A percentile compares a stretch with the other conserved stretches of the same genome.
phyloP scores from a whole-genome alignment of 2,113 vertebrate genomes.

The Pseudopipra pipra region DNA sequence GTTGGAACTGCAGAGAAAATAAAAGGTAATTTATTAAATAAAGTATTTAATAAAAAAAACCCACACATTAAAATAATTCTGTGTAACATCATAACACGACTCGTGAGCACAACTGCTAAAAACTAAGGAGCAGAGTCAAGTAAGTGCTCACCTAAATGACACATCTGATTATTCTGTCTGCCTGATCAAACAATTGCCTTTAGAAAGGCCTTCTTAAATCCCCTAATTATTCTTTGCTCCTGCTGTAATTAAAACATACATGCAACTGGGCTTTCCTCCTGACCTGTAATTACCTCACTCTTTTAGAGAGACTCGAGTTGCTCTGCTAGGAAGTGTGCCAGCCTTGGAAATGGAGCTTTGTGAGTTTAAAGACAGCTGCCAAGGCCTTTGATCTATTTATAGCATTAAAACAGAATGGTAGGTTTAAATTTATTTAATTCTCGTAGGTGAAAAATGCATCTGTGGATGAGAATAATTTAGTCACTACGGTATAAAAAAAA shows the following conservation, averaged over 20 bases:
- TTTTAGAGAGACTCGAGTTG: background rate
- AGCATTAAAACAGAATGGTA: background rate
- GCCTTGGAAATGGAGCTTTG: background rate
- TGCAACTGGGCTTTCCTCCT: background rate
- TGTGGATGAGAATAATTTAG: background rate
- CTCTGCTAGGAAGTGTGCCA: background rate
- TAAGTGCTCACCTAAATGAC: background rate
- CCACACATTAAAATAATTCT: background rate
- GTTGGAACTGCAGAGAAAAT: conserved; percentile 84
- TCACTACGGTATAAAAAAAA: background rate
- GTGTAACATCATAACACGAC: background rate
- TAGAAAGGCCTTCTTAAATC: background rate
- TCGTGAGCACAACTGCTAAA: background rate
- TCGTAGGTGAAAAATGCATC: background rate
- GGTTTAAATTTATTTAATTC: background rate
- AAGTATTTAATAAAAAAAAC: background rate
- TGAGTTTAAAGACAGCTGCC: background rate
- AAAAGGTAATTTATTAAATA: background rate
- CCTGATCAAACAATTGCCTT: background rate
- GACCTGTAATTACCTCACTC: background rate
- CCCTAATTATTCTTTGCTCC: background rate
- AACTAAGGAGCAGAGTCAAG: background rate
- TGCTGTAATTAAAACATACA: background rate
- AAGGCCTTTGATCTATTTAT: background rate
- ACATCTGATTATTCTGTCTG: background rate